Evolutionary conservation across 2,797 vertebrate species (phyloP).

Genomic region (Rousettus madagascariensis): DNA sequence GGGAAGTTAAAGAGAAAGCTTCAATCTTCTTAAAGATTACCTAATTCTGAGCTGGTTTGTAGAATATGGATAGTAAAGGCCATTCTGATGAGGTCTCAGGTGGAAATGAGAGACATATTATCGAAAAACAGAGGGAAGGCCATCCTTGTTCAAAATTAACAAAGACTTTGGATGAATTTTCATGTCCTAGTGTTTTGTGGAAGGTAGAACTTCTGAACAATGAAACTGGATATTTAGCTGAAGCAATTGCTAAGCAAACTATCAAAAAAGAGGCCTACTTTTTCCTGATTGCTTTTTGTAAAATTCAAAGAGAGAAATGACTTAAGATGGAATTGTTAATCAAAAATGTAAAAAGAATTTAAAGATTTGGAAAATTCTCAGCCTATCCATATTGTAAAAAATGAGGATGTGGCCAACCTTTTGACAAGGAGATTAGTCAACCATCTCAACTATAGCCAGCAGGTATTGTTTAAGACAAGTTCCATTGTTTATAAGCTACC

Average conservation of each 20-base stretch:
- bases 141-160: background rate
- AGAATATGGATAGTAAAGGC: background rate
- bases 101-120: background rate
- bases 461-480: background rate
- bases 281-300: background rate
- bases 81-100: background rate
- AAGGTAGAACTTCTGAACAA: background rate
- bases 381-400: background rate
- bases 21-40: background rate
- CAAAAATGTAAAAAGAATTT: background rate
- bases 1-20: background rate
- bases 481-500: background rate
- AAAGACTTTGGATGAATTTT: background rate
- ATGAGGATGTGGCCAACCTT: background rate
- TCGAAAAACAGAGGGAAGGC: background rate
- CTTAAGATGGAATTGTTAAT: background rate
- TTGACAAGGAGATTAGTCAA: background rate
- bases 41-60: background rate
- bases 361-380: background rate
- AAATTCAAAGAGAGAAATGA: background rate
- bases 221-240: background rate
- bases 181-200: background rate
- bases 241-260: background rate
- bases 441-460: background rate
- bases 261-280: background rate